Evolutionary conservation across 2,888 invertebrate genomes (phyloP), one percentile per base, ranked within the genome.

Genomic region (Drosophila falleni): DNA sequence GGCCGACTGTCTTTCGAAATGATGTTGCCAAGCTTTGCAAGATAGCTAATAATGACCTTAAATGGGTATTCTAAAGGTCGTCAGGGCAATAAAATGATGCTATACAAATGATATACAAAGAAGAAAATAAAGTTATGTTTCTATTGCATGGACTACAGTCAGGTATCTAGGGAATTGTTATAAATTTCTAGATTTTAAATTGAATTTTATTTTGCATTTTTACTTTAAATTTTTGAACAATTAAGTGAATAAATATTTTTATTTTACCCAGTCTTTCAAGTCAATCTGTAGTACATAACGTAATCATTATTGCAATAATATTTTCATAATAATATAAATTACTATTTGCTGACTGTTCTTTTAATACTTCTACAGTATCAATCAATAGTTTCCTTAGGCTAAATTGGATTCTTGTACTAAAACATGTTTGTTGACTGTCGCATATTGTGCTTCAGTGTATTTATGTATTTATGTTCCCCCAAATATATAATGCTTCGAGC

Each of bases 51-150:
- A 47, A 72, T 26, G 15, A 44, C 29, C 19, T 15, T 13, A 23
- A 68, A 59, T 65, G 51, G 15, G 9, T n/a, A 39, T 46, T 23
- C 37, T 13, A 29, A 49, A 58, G 46, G 42, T 58, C 47, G 47
- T 37, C 13, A 19, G n/a, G 19, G 55, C 46, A 55, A 61, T 47
- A 62, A 55, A 62, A 62, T 55, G 9, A 46, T 61, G 49, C 6
- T n/a, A 37, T 37, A 23, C 8, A 3, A 31, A 9, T 46, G n/a
- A 46, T 29, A 16, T 8, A 15, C 44, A 11, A 2, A 56, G 23
- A 23, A 23, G 6, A 16, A 3, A 41, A 31, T 39, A 3, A 13
- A 13, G 1, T 37, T 9, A 15, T 9, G 41, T 19, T 23, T 19
- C 33, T 33, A 15, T 15, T 9, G n/a, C 15, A 26, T 19, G 39